Conservation (phyloP, 1,140 invertebrate genomes). For the Brachionus calyciflorus region DNA sequence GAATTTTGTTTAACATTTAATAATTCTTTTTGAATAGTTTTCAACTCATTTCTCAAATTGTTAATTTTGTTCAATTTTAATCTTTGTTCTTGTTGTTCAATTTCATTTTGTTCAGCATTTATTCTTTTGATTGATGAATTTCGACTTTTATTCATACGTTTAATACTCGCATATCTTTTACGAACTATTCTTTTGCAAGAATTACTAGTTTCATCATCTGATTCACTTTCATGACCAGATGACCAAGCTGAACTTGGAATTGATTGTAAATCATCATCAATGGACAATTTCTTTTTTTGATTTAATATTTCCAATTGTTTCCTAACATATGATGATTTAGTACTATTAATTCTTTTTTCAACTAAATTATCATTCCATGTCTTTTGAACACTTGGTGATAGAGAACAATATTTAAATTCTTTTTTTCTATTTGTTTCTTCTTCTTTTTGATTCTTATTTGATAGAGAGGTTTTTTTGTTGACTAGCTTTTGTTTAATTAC, state of each 20-base stretch:
- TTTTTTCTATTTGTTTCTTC: neutral
- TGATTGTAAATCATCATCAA: too few relatives aligned
- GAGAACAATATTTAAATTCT: neutral
- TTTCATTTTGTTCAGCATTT: neutral
- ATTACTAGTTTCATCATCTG: neutral
- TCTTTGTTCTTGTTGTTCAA: neutral
- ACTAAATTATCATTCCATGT: neutral
- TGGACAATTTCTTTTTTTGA: neutral
- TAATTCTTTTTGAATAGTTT: too few relatives aligned
- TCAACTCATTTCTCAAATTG: too few relatives aligned
- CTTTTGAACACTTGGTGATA: constrained; percentile 30
- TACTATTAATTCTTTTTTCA: too few relatives aligned
- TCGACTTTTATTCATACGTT: neutral
- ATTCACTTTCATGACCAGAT: too few relatives aligned
- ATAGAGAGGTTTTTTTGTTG: too few relatives aligned
- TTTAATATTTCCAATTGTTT: constrained; percentile 36
- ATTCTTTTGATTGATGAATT: constrained; percentile 17
- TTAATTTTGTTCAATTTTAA: too few relatives aligned
- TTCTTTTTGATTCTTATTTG: neutral
- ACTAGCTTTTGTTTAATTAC: constrained; percentile 17
- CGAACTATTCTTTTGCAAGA: neutral
- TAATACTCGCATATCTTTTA: constrained; percentile 30
- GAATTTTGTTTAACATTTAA: too few relatives aligned
- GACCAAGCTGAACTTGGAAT: too few relatives aligned
- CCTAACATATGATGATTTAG: neutral